These are phyloP conservation scores for Megathymus violae DNA, from an alignment of 1,140 invertebrate species.

Conservation along the genomic window DNA sequence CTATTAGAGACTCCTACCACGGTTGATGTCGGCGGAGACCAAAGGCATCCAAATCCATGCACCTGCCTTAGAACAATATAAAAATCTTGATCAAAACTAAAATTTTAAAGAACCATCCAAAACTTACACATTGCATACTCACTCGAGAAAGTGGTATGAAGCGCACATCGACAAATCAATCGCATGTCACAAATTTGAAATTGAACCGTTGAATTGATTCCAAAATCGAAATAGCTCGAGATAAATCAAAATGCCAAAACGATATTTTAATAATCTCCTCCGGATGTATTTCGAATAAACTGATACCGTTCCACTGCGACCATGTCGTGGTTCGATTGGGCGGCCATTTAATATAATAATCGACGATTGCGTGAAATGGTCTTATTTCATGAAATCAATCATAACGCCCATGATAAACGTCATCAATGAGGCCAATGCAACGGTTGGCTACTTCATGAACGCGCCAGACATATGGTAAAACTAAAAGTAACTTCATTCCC, in stretches of 20 bases:
- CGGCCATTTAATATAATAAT: too few species aligned
- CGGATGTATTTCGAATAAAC: too few species aligned
- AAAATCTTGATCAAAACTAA: neutral
- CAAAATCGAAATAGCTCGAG: slow-evolving; percentile 10
- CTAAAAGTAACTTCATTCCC: too few species aligned
- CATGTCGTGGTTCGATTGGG: too few species aligned
- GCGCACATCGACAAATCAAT: slow-evolving; percentile 7
- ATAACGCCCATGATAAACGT: too few species aligned
- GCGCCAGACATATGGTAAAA: too few species aligned
- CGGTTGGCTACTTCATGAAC: too few species aligned
- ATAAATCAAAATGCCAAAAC: slow-evolving; percentile 17
- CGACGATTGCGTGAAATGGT: too few species aligned
- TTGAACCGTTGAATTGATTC: neutral
- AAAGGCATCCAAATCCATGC: neutral
- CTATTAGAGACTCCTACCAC: slow-evolving; percentile 13
- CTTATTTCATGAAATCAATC: too few species aligned
- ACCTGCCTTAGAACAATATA: too few species aligned
- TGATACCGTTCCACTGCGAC: too few species aligned
- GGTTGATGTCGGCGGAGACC: neutral
- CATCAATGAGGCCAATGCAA: too few species aligned
- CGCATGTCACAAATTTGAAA: neutral
- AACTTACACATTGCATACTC: slow-evolving; percentile 21
- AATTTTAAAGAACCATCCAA: slow-evolving; percentile 8
- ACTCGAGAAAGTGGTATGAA: slow-evolving; percentile 17
- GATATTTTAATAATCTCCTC: slow-evolving; percentile 26